Evolutionary conservation across 2,888 invertebrate species (phyloP), one percentile per base, ranked within the genome.

Genomic region (Aspidiotus rigidus): DNA sequence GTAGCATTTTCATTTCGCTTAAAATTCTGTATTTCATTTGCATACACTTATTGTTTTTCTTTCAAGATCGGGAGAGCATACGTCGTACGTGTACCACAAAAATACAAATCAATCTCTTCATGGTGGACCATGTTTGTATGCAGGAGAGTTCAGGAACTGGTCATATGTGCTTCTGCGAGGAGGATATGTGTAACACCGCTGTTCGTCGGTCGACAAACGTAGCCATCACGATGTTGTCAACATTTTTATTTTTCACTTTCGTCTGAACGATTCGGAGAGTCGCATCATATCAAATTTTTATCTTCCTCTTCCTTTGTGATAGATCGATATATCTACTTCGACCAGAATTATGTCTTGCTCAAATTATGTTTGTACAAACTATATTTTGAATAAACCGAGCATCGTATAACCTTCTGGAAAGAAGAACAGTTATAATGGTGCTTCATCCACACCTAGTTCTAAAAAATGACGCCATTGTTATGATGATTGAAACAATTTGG

Each of bases 61-160:
- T 7, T 84, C 28, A 85, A 93, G 93, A 87, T 72, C 92, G 90
- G 82, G 92, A 93, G 81, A 91, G 90, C 76, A 90, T 94, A 74
- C 85, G 93, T 72, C 85, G 94, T 75, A 93, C 93, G 75, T 94
- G 94, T 81, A 94, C 93, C 71, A 89, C 92, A 73, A 91, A 93
- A 78, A 85, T 94, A 74, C 92, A 93, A 81, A 94, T 94, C 82
- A 94, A 94, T 81, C 84, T 94, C 77, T 94, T 94, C 84, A 93
- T 94, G 93, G 94, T 94, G 80, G 94, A 94, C 82, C 94, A 94
- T 84, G 94, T 94, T 83, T 94, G 94, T 87, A 94, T 94, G 93
- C 90, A 91, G 88, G 94, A 94, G 88, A 92, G 93, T 86, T 91
- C 91, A 84, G 93, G 93, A 83, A 92, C 88, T 79, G 94, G 94